A percentile compares a stretch with the other conserved stretches of the same genome.
Conservation (phyloP, 2,113 vertebrate genomes). For the Cyphomyrus plagiostoma region DNA sequence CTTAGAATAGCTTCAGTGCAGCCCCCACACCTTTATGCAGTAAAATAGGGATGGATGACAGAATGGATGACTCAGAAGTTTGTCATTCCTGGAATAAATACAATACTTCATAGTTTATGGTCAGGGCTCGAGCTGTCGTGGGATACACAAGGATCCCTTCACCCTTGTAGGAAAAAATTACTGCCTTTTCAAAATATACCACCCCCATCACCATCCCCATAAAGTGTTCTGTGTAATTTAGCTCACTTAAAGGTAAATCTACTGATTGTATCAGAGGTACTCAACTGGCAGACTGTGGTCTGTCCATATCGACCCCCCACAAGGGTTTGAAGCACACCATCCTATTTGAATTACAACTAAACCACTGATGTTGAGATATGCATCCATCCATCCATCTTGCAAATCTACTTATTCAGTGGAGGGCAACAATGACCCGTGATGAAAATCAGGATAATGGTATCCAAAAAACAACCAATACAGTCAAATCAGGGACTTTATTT, state of each 20-base stretch:
- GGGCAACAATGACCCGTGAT: background rate
- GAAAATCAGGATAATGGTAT: background rate
- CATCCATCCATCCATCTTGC: background rate
- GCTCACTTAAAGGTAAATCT: background rate
- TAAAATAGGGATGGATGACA: background rate
- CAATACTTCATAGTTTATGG: background rate
- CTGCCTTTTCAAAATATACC: background rate
- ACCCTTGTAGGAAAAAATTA: background rate
- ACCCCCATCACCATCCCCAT: background rate
- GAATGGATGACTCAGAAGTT: background rate
- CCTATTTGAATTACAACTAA: background rate
- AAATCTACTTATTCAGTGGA: background rate
- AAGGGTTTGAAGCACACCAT: background rate
- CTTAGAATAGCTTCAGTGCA: slow-evolving; percentile 18
- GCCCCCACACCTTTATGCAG: background rate
- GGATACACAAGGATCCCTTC: background rate
- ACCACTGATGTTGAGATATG: background rate
- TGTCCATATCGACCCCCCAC: background rate
- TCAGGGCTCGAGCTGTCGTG: background rate
- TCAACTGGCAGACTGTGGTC: background rate
- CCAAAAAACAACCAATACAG: background rate
- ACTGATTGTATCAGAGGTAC: background rate
- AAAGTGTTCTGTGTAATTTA: background rate
- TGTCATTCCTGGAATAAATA: background rate
- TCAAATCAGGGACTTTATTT: background rate